These are phyloP conservation scores for Malacoraja senta DNA, from an alignment of 2,797 vertebrate species.

Conservation along the genomic window DNA sequence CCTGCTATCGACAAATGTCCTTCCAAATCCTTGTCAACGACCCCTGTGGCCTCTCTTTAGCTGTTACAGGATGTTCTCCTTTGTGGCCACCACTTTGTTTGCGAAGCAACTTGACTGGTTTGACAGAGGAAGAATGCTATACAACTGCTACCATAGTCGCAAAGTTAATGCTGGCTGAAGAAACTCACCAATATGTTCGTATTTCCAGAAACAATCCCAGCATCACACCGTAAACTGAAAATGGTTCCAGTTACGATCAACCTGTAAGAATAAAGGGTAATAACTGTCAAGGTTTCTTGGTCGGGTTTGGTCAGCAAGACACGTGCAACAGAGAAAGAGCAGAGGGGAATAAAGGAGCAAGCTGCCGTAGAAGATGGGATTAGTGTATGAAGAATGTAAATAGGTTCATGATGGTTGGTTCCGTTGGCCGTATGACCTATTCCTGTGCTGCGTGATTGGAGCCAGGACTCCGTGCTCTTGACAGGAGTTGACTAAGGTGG, in stretches of 20 bases:
- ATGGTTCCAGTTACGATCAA: background rate
- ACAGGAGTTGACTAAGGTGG: background rate
- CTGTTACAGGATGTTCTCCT: background rate
- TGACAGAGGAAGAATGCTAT: background rate
- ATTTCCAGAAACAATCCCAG: background rate
- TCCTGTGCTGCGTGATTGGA: background rate
- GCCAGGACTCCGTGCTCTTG: background rate
- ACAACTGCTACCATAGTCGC: background rate
- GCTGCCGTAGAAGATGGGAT: background rate
- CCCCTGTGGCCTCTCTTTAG: background rate
- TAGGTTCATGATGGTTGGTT: no score
- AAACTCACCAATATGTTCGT: background rate
- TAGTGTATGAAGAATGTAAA: no score
- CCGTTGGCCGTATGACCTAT: no score
- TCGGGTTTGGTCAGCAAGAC: background rate
- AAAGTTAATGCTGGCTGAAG: background rate
- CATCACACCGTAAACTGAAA: conserved; percentile 15
- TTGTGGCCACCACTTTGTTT: background rate
- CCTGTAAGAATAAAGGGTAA: conserved; percentile 10
- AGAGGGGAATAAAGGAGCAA: background rate
- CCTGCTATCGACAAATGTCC: background rate
- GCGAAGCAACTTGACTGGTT: background rate
- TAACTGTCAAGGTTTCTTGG: background rate
- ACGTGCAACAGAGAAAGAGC: background rate
- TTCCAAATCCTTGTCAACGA: background rate